phyloP scores from a whole-genome alignment of 1,140 invertebrate species.

The Bombus breviceps region DNA sequence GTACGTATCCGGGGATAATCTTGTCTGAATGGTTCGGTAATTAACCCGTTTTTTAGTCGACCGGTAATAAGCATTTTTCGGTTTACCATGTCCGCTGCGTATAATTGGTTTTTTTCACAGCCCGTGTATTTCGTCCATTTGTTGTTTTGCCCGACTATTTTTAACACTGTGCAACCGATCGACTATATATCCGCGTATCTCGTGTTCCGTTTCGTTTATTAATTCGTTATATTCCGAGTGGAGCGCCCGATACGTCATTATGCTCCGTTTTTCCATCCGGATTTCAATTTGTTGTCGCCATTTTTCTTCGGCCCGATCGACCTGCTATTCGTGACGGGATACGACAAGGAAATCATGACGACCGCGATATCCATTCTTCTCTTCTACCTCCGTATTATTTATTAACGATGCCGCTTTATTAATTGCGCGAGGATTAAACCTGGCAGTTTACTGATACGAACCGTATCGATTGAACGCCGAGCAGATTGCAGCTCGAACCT shows the following conservation, averaged over 20 bases:
- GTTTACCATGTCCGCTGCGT: background rate
- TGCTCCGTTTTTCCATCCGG: conserved; percentile 1
- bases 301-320: background rate
- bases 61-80: conserved; percentile 30
- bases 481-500: background rate
- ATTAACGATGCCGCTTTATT: conserved; percentile 54
- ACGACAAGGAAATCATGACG: conserved; percentile 34
- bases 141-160: background rate
- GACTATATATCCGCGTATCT: background rate
- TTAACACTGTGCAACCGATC: background rate
- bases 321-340: background rate
- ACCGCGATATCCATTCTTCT: background rate
- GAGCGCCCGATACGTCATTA: background rate
- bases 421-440: conserved; percentile 44
- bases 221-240: conserved; percentile 16
- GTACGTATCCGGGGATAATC: background rate
- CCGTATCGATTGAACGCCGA: conserved; percentile 16
- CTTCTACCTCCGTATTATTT: conserved; percentile 8
- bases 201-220: conserved; percentile 21
- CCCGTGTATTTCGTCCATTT: background rate
- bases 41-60: conserved; percentile 12
- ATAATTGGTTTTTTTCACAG: conserved; percentile 4
- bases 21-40: background rate
- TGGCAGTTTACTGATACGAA: conserved; percentile 19
- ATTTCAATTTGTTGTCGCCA: conserved; percentile 31